A percentile compares a stretch with the other conserved stretches of the same genome.
These are phyloP conservation scores for Dryoscopus gambensis DNA, from an alignment of 2,113 vertebrate species.

Conservation along the genomic window DNA sequence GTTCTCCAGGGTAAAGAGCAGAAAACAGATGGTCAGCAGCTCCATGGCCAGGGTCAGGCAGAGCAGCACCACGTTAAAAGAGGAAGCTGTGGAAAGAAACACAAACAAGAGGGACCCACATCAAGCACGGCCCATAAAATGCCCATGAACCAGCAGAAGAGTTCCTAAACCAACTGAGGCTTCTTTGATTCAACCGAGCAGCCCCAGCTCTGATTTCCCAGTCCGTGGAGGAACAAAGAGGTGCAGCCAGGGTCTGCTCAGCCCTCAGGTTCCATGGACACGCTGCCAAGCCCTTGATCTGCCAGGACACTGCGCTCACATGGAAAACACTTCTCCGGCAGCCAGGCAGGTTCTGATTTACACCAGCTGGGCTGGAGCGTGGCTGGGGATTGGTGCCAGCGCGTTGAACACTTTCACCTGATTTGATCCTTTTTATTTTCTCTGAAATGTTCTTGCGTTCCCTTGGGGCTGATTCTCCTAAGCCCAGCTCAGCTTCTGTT, in stretches of 20 bases:
- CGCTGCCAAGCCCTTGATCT: not conserved
- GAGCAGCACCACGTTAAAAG: constrained; percentile 78
- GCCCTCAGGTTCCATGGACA: not conserved
- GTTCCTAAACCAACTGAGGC: not conserved
- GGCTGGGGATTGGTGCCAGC: not conserved
- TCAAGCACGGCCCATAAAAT: not conserved
- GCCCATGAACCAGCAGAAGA: not conserved
- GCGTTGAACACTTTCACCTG: not conserved
- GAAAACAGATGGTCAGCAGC: constrained; percentile 78
- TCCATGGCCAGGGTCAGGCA: constrained; percentile 78
- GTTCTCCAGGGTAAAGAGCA: constrained; percentile 79
- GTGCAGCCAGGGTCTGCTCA: not conserved
- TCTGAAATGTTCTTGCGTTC: constrained; percentile 24
- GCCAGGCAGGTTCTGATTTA: constrained; percentile 32
- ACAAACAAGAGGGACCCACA: not conserved
- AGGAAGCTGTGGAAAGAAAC: constrained; percentile 72
- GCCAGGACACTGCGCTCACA: constrained; percentile 40
- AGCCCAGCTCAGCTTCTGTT: constrained; percentile 43
- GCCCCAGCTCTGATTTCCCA: not conserved
- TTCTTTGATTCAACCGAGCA: not conserved
- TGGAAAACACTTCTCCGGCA: constrained; percentile 23
- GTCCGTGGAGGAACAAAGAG: not conserved
- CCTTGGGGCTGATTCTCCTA: not conserved
- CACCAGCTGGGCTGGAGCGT: constrained; percentile 33
- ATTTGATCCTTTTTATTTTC: constrained; percentile 46